Conservation (phyloP, 1,140 invertebrate species). For the Philotrypesis tridentata region DNA sequence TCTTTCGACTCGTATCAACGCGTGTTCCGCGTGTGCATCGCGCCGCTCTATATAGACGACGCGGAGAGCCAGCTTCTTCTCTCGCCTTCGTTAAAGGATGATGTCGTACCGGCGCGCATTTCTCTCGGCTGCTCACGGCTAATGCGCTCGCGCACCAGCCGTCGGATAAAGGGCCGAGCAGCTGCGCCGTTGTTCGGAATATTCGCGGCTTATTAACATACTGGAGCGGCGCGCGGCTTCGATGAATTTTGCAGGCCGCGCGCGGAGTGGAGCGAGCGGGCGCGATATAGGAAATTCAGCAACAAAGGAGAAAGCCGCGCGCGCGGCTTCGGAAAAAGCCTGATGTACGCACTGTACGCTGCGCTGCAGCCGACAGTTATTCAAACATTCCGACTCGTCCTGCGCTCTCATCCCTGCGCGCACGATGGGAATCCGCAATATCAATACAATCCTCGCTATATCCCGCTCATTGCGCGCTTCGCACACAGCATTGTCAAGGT, state of each 20-base stretch:
- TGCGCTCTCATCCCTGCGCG: too few relatives aligned
- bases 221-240: background rate
- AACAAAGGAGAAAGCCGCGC: too few relatives aligned
- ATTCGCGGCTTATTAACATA: background rate
- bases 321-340: background rate
- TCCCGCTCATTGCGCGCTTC: background rate
- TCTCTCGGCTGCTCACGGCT: background rate
- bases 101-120: conserved; percentile 33
- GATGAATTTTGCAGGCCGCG: too few relatives aligned
- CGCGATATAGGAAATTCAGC: too few relatives aligned
- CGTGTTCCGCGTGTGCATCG: conserved; percentile 40
- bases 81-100: conserved; percentile 47
- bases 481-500: conserved; percentile 24
- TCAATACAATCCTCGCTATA: conserved; percentile 6
- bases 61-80: conserved; percentile 24
- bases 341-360: too few relatives aligned
- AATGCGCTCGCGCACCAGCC: too few relatives aligned
- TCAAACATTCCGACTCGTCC: background rate
- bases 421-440: conserved; percentile 18
- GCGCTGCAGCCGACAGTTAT: background rate
- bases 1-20: conserved; percentile 12
- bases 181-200: background rate
- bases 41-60: too few relatives aligned
- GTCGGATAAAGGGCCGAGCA: too few relatives aligned
- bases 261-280: too few relatives aligned